These are phyloP conservation scores for Sminthurinus signatus DNA, from an alignment of 1,140 invertebrate species.

Conservation along the genomic window DNA sequence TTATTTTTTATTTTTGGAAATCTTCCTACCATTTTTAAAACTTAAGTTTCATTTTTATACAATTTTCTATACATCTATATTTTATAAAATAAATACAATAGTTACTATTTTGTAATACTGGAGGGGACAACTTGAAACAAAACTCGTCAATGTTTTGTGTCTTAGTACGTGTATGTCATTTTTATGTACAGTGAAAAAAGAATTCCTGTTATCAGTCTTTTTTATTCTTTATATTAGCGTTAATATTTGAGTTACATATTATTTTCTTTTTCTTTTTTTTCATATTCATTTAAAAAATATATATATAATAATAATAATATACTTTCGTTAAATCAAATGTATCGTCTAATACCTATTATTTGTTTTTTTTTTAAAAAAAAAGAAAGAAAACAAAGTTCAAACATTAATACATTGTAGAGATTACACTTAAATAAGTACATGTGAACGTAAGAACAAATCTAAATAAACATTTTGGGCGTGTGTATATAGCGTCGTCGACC, in stretches of 20 bases:
- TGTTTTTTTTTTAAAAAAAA: background rate
- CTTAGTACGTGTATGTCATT: too few relatives aligned
- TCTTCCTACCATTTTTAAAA: too few relatives aligned
- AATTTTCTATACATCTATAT: background rate
- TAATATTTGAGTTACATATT: conserved; percentile 16
- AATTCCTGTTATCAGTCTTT: too few relatives aligned
- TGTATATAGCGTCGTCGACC: conserved; percentile 67
- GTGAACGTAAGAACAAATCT: background rate
- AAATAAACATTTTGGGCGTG: conserved; percentile 14
- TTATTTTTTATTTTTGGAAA: too few relatives aligned
- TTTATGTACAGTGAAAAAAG: too few relatives aligned
- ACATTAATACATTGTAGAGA: background rate
- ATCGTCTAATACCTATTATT: background rate
- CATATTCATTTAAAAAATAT: too few relatives aligned
- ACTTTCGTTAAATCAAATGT: background rate
- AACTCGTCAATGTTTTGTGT: too few relatives aligned
- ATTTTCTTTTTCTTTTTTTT: too few relatives aligned
- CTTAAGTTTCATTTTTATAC: background rate
- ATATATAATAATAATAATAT: background rate
- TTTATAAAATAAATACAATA: too few relatives aligned
- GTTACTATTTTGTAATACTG: too few relatives aligned
- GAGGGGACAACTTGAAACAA: too few relatives aligned
- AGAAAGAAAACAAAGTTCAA: background rate
- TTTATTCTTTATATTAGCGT: too few relatives aligned
- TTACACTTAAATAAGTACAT: background rate